phyloP scores from a whole-genome alignment of 2,888 invertebrate genomes.

The Napeogenes sylphis region DNA sequence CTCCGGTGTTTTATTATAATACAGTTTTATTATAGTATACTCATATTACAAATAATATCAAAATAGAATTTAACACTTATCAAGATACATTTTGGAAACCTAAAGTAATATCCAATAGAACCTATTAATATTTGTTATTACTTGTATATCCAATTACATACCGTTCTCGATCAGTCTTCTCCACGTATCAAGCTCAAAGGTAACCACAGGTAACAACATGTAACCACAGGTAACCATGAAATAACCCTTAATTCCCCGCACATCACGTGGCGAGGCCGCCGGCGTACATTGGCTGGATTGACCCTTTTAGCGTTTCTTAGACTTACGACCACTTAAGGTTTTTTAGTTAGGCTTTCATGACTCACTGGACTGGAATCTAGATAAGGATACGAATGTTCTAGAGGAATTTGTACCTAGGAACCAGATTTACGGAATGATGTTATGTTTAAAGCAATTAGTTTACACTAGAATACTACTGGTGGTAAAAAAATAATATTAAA shows the following conservation, averaged over 20 bases:
- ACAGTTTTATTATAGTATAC: too few relatives aligned
- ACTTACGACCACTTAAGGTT: conserved; percentile 4
- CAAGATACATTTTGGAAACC: too few relatives aligned
- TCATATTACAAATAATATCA: too few relatives aligned
- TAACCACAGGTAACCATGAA: conserved; percentile 21
- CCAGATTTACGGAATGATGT: not conserved
- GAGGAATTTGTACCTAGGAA: not conserved
- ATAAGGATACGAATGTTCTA: not conserved
- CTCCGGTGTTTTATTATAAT: too few relatives aligned
- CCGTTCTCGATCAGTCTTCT: not conserved
- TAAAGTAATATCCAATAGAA: too few relatives aligned
- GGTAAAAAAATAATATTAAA: too few relatives aligned
- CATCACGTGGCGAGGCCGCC: conserved; percentile 34
- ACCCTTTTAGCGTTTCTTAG: conserved; percentile 27
- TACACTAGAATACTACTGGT: too few relatives aligned
- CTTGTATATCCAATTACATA: not conserved
- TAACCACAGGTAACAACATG: conserved; percentile 11
- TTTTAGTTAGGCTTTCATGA: not conserved
- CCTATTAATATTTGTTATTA: too few relatives aligned
- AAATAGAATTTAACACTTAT: too few relatives aligned
- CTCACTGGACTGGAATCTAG: conserved; percentile 1
- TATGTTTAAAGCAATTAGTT: too few relatives aligned
- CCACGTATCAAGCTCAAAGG: conserved; percentile 18
- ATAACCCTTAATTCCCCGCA: conserved; percentile 35
- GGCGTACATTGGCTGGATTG: conserved; percentile 29